These are phyloP conservation scores for Spongia lamella DNA, from an alignment of 37 sponge, comb jelly and placozoan species.

Conservation along the genomic window DNA sequence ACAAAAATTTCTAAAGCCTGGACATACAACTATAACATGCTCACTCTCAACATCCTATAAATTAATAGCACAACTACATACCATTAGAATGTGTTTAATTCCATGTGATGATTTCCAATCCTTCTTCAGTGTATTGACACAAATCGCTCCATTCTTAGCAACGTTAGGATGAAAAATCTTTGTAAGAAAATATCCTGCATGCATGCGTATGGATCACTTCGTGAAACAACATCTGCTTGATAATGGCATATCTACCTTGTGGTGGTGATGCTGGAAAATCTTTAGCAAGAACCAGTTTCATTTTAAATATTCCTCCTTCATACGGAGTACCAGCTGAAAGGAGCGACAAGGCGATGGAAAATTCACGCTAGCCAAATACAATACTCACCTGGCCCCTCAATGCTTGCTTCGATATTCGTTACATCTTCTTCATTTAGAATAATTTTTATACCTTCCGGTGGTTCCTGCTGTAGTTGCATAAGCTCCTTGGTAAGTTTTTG, in stretches of 20 bases:
- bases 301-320: slow-evolving; percentile 85
- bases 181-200: slow-evolving; percentile 89
- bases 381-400: slow-evolving; percentile 85
- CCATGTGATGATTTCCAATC: slow-evolving; percentile 97
- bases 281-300: slow-evolving; percentile 89
- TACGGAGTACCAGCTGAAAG: slow-evolving; percentile 86
- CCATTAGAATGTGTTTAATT: slow-evolving; percentile 90
- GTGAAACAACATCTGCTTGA: too few species aligned
- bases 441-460: slow-evolving; percentile 90
- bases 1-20: too few species aligned
- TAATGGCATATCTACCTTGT: slow-evolving; percentile 72
- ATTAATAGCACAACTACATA: too few species aligned
- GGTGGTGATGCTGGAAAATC: slow-evolving; percentile 95
- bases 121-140: slow-evolving; percentile 97
- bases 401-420: slow-evolving; percentile 85
- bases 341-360: neutral
- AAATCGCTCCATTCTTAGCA: slow-evolving; percentile 94
- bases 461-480: slow-evolving; percentile 43
- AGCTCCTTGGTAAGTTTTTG: slow-evolving; percentile 74
- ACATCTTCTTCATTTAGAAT: slow-evolving; percentile 82
- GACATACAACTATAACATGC: too few species aligned
- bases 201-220: too few species aligned
- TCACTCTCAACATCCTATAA: too few species aligned
- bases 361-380: too few species aligned
- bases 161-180: slow-evolving; percentile 99